phyloP scores from a whole-genome alignment of 1,140 invertebrate genomes.

The Cherax quadricarinatus region DNA sequence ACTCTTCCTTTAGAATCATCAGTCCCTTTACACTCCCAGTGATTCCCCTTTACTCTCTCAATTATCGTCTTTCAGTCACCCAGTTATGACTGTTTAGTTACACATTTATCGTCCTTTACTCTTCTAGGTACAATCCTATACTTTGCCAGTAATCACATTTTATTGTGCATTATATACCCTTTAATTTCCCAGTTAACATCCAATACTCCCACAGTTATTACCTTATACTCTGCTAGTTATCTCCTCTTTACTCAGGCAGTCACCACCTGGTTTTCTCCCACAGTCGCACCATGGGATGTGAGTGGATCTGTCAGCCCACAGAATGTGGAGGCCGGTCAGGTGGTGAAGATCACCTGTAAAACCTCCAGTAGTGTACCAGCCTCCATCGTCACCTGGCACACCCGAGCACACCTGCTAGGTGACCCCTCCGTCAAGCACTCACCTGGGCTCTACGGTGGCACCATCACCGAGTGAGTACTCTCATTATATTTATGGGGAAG shows the following conservation, averaged over 20 bases:
- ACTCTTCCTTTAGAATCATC: too few species aligned
- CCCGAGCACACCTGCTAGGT: background rate
- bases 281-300: constrained; percentile 17
- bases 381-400: too few species aligned
- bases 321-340: background rate
- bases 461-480: constrained; percentile 1
- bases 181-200: background rate
- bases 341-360: background rate
- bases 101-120: too few species aligned
- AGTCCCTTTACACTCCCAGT: too few species aligned
- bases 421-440: constrained; percentile 8
- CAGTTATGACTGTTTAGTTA: too few species aligned
- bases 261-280: background rate
- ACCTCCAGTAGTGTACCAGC: background rate
- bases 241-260: background rate
- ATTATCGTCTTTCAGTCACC: too few species aligned
- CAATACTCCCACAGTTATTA: background rate
- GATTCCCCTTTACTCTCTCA: too few species aligned
- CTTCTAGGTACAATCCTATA: too few species aligned
- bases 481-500: background rate
- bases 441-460: background rate
- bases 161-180: too few species aligned
- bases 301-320: constrained; percentile 5
- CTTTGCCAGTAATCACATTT: too few species aligned
- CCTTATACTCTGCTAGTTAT: background rate